phyloP scores from a whole-genome alignment of 1,140 invertebrate genomes.

The Ostrea edulis region DNA sequence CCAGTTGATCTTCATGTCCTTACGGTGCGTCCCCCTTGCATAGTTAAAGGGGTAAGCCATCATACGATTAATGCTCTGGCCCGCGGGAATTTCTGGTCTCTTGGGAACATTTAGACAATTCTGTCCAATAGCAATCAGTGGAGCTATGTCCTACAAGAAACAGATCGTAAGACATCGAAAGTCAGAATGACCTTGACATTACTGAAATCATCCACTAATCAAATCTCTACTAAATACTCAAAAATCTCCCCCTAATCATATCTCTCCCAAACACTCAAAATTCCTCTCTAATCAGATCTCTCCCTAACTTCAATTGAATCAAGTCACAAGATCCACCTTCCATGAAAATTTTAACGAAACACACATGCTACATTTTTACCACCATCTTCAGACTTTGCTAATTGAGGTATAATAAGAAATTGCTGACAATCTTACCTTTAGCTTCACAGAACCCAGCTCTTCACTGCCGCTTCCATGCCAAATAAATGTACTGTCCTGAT shows the following conservation, averaged over 20 bases:
- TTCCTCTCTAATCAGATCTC: too few species aligned
- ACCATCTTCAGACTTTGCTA: too few species aligned
- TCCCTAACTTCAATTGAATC: too few species aligned
- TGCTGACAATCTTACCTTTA: slow-evolving; percentile 56
- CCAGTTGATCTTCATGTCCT: slow-evolving; percentile 47
- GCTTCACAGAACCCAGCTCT: slow-evolving; percentile 49
- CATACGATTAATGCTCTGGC: slow-evolving; percentile 49
- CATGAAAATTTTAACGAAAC: too few species aligned
- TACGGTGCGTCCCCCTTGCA: slow-evolving; percentile 50
- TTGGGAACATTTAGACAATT: slow-evolving; percentile 57
- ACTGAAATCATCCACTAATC: too few species aligned
- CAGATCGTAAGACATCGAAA: not conserved
- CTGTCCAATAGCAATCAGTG: slow-evolving; percentile 60
- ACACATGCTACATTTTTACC: too few species aligned
- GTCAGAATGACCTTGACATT: too few species aligned
- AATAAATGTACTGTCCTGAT: slow-evolving; percentile 60
- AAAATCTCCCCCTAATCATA: too few species aligned
- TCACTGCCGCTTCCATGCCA: slow-evolving; percentile 57
- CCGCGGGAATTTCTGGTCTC: slow-evolving; percentile 55
- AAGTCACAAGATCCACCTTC: too few species aligned
- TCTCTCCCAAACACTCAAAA: too few species aligned
- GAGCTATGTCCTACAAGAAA: slow-evolving; percentile 56
- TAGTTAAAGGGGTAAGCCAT: slow-evolving; percentile 56
- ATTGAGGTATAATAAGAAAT: too few species aligned
- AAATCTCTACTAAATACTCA: too few species aligned